Base-by-base conservation (phyloP, 2,113 vertebrate genomes). In the Eretmochelys imbricata region DNA sequence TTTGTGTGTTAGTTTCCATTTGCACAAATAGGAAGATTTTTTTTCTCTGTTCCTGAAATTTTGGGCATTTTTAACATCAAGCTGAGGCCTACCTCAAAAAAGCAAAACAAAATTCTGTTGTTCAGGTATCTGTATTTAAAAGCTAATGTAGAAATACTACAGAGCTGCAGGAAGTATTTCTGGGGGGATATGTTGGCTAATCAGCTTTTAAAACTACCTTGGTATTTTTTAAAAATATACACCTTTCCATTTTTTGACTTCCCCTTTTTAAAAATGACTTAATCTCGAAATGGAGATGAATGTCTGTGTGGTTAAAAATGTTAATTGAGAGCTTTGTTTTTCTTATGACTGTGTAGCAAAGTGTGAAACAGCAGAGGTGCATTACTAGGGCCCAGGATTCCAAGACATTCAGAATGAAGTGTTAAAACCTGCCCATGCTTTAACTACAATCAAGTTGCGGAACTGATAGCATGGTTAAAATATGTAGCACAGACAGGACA, bases 351-450 rank as follows among this genome's bases (percentile, higher is more conserved):
- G 65, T 38, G n/a, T 10, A 38, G n/a, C 22, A 72, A n/a, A 69
- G 31, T 72, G 0, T 76, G 59, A 91, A 78, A 27, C 1, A 29
- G 48, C 51, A 91, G 46, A 86, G 8, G 65, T 35, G 55, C 49
- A 54, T 1, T 6, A 48, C 80, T 89, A 55, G 80, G 82, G 38
- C 85, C 87, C 38, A 62, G 55, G 55, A 35, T 93, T 62, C 19
- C 22, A 62, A 80, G 81, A 84, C 89, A 90, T 93, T 80, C 38
- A 14, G 25, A 75, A 5, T 10, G 4, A 90, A 83, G 25, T 10
- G 50, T 22, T 46, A 69, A 59, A 90, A 62, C 0, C 0, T 65
- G 75, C 55, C 84, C 0, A 0, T 38, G 25, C 87, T 91, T 46
- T 83, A 7, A 46, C 82, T n/a, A 11, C 62, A 6, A 35, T 38